phyloP scores from a whole-genome alignment of 2,888 invertebrate genomes.

The Dryocosmus kuriphilus region DNA sequence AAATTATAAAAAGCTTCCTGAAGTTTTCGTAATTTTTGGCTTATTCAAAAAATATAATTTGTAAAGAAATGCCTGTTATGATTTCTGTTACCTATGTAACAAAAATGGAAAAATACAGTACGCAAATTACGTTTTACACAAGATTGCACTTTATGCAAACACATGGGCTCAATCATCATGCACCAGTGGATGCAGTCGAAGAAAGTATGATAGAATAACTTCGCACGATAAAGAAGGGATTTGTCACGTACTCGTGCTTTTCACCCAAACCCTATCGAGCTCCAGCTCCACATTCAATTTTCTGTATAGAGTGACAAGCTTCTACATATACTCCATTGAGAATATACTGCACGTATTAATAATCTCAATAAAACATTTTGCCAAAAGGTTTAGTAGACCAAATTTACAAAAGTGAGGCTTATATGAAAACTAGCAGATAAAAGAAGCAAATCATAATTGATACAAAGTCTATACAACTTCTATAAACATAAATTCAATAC shows the following conservation, averaged over 20 bases:
- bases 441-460: too few species aligned
- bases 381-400: not conserved
- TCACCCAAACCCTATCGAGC: constrained; percentile 35
- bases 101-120: not conserved
- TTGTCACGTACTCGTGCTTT: constrained; percentile 48
- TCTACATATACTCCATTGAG: constrained; percentile 4
- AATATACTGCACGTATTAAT: not conserved
- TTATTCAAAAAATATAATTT: too few species aligned
- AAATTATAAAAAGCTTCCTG: too few species aligned
- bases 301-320: constrained; percentile 32
- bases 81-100: not conserved
- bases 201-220: constrained; percentile 64
- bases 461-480: too few species aligned
- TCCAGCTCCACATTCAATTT: constrained; percentile 23
- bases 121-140: constrained; percentile 17
- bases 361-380: not conserved
- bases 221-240: constrained; percentile 55
- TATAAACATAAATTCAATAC: not conserved
- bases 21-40: too few species aligned
- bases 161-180: constrained; percentile 50
- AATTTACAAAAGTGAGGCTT: not conserved
- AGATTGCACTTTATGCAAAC: constrained; percentile 32
- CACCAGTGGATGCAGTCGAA: constrained; percentile 67
- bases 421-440: too few species aligned
- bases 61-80: not conserved